Evolutionary conservation across 2,888 invertebrate species (phyloP), one percentile per base, ranked within the genome.

Genomic region (Eumacrocentrus americanus): DNA sequence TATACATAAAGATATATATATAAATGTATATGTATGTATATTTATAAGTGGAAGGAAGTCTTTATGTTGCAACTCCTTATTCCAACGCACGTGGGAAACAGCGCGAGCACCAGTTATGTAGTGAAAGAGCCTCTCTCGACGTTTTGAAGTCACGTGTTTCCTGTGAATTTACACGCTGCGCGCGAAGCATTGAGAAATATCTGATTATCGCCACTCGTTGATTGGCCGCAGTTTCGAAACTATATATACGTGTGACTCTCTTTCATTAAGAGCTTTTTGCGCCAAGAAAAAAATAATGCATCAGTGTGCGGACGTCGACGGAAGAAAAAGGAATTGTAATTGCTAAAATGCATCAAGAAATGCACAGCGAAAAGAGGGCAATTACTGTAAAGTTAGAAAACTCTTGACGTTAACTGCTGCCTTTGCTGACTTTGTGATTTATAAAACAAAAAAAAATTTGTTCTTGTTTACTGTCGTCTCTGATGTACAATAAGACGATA

Each of bases 51-150:
- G 46, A 46, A 65, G 67, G 67, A 67, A 67, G 65, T 65, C 63
- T 65, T 67, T 67, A 67, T 67, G 67, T 63, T 62, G 61, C 62
- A 67, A 67, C 65, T 67, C 63, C 60, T 66, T 66, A 63, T 60
- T 62, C 42, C 60, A 63, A 51, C 47, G 44, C 37, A 58, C 51
- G 58, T 58, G 58, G 57, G 60, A 53, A 62, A 35, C 14, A 53
- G 35, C 40, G 29, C 37, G 35, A 57, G 38, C 55, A 44, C 38
- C 54, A 54, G 42, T 57, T 34, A 14, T 38, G 37, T 47, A 47
- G 22, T 22, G 47, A 16, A 47, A 38, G 35, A n/a, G 37, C 25
- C 16, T 35, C 12, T 37, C 20, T n/a, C 11, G 23, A 35, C 18
- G 42, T 50, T 42, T 58, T 57, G 42, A n/a, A 51, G 44, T 46